Percentiles rank a stretch among this genome's conserved stretches.
phyloP scores from a whole-genome alignment of 2,797 vertebrate species.

The Gadopsis bispinosus region DNA sequence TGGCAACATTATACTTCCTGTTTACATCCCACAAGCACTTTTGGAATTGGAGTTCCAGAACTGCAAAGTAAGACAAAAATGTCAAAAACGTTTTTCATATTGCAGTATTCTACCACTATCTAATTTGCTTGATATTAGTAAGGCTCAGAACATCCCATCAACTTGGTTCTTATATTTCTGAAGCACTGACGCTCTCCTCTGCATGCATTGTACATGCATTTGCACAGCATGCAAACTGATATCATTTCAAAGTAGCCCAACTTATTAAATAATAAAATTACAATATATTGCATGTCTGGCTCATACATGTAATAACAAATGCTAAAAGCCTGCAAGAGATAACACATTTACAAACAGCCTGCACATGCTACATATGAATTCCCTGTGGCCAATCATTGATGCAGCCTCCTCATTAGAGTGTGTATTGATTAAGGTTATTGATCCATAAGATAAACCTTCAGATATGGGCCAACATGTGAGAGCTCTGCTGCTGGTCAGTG shows the following conservation, averaged over 20 bases:
- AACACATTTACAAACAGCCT: constrained; percentile 29
- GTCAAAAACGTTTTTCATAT: background rate
- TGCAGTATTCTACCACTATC: background rate
- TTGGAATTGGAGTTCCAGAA: background rate
- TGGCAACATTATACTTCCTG: background rate
- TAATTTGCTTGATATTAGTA: background rate
- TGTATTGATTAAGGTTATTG: constrained; percentile 76
- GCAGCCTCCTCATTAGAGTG: constrained; percentile 71
- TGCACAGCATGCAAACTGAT: background rate
- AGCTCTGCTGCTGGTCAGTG: constrained; percentile 28
- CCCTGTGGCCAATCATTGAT: constrained; percentile 57
- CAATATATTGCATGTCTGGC: background rate
- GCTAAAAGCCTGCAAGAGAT: background rate
- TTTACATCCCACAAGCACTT: background rate
- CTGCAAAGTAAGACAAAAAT: background rate
- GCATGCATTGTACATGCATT: background rate
- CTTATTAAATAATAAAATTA: background rate
- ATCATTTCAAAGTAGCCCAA: background rate
- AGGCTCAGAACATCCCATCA: background rate
- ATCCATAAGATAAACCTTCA: constrained; percentile 73
- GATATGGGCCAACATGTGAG: constrained; percentile 61
- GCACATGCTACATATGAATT: constrained; percentile 56
- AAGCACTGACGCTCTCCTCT: background rate
- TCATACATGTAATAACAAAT: background rate
- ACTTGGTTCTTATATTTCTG: no score